Percentiles rank a stretch among this genome's conserved stretches.
phyloP scores from a whole-genome alignment of 1,140 invertebrate genomes.

The Phymastichus coffea region DNA sequence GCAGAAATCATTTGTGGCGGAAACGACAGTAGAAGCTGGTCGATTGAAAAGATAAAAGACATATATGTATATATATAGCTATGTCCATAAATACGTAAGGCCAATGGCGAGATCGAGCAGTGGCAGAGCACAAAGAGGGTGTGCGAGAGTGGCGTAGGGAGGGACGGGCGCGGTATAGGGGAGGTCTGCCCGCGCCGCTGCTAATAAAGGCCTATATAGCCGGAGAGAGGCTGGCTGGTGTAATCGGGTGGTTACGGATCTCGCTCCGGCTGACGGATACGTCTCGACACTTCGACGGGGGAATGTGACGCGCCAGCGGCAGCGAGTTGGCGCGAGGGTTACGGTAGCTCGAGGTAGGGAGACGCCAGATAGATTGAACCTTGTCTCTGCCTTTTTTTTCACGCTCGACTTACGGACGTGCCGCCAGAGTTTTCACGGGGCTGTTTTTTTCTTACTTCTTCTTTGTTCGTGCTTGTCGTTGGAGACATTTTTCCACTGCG shows the following conservation, averaged over 20 bases:
- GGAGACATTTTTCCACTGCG: no score
- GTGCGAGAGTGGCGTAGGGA: not conserved
- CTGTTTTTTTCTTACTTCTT: no score
- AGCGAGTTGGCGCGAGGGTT: not conserved
- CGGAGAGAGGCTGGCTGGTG: conserved; percentile 28
- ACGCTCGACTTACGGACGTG: not conserved
- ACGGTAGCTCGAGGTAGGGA: conserved; percentile 24
- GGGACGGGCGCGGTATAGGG: not conserved
- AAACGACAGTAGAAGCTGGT: conserved; percentile 53
- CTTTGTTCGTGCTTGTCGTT: no score
- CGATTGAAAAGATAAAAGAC: conserved; percentile 41
- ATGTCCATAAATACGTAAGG: no score
- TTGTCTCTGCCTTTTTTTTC: not conserved
- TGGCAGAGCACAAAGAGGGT: not conserved
- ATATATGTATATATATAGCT: no score
- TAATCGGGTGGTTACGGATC: conserved; percentile 33
- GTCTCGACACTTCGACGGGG: conserved; percentile 21
- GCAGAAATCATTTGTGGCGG: conserved; percentile 20
- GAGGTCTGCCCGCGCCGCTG: not conserved
- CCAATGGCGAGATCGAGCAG: conserved; percentile 19
- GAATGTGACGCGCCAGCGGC: not conserved
- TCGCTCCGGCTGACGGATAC: conserved; percentile 34
- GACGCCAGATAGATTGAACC: no score
- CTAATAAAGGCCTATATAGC: conserved; percentile 33
- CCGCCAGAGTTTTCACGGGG: no score